Evolutionary conservation across 2,888 invertebrate species (phyloP).

Genomic region (Dryobotodes eremita): DNA sequence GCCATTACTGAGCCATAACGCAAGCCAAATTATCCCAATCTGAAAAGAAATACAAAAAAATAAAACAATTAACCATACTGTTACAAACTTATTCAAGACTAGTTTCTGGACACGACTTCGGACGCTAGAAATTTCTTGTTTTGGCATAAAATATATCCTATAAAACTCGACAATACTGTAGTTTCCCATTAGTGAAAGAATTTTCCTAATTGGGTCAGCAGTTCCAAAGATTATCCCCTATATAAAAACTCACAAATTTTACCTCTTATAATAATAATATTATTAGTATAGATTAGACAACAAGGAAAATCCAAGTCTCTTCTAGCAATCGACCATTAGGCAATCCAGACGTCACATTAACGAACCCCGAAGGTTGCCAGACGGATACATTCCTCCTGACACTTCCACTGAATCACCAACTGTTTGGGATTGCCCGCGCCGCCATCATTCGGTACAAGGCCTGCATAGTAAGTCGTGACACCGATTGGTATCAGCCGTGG

Average conservation of each 20-base stretch:
- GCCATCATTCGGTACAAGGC: slow-evolving; percentile 54
- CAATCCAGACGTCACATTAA: slow-evolving; percentile 21
- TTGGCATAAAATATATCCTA: no score
- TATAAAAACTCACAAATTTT: background rate
- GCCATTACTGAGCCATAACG: no score
- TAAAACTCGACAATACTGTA: no score
- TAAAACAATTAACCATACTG: no score
- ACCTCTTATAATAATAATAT: background rate
- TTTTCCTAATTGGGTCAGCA: no score
- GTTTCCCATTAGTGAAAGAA: no score
- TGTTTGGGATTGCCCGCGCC: slow-evolving; percentile 55
- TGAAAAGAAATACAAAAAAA: no score
- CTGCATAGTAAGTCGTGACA: slow-evolving; percentile 56
- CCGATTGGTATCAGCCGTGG: slow-evolving; percentile 41
- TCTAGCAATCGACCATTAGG: slow-evolving; percentile 1
- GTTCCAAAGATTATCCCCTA: background rate
- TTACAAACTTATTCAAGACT: no score
- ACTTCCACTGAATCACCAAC: slow-evolving; percentile 47
- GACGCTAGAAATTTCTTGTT: no score
- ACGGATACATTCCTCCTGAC: slow-evolving; percentile 36
- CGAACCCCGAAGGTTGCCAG: slow-evolving; percentile 35
- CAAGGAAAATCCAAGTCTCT: background rate
- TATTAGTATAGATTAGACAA: background rate
- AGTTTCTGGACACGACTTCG: no score
- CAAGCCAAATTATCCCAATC: no score